These are phyloP conservation scores for Atherinomorus stipes DNA, from an alignment of 2,113 vertebrate genomes.

Conservation along the genomic window DNA sequence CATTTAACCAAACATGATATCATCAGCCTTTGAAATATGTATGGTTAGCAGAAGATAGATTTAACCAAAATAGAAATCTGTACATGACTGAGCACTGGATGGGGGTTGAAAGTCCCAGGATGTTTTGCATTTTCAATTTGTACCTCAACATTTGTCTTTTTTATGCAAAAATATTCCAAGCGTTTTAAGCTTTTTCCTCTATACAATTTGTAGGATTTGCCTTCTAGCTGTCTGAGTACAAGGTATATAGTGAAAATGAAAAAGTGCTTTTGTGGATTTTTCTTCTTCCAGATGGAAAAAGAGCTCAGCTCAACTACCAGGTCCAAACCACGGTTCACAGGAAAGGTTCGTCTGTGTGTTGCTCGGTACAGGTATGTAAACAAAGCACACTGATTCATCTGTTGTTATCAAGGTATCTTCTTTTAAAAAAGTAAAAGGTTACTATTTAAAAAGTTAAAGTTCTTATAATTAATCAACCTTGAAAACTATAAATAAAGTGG, in stretches of 20 bases:
- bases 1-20: not conserved
- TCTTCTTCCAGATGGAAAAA: constrained; percentile 91
- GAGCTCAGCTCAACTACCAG: constrained; percentile 87
- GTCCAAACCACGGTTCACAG: constrained; percentile 91
- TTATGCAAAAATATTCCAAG: not conserved
- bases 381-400: not conserved
- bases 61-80: not conserved
- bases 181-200: not conserved
- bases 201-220: not conserved
- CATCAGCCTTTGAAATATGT: not conserved
- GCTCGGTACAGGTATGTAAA: constrained; percentile 93
- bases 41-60: not conserved
- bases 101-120: not conserved
- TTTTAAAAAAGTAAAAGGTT: not conserved
- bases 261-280: constrained; percentile 10
- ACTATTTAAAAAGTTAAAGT: not conserved
- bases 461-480: not conserved
- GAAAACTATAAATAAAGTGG: too few relatives aligned
- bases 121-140: not conserved
- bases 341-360: constrained; percentile 95
- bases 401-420: not conserved
- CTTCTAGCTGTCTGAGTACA: not conserved
- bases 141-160: not conserved
- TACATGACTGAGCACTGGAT: not conserved
- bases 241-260: not conserved